phyloP scores from a whole-genome alignment of 2,797 vertebrate species.

The Bradypus variegatus region DNA sequence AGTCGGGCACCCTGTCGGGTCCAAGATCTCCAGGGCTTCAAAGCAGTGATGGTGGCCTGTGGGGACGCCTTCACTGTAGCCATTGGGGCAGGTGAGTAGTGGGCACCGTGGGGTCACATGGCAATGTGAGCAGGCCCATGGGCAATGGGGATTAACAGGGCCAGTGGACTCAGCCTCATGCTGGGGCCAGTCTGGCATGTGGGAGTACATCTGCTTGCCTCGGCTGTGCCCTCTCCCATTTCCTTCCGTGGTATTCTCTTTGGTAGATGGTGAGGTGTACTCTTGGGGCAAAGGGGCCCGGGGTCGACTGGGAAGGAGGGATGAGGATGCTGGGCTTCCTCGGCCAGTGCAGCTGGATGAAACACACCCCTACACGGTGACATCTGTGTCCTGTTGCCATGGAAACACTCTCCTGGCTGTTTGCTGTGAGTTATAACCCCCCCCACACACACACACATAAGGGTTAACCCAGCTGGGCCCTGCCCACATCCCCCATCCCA shows the following conservation, averaged over 20 bases:
- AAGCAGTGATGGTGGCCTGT: constrained; percentile 86
- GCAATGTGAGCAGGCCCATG: neutral
- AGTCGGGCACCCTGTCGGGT: constrained; percentile 87
- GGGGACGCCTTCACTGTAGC: constrained; percentile 96
- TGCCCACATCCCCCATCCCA: neutral
- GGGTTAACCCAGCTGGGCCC: neutral
- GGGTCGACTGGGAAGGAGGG: constrained; percentile 92
- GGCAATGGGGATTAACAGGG: neutral
- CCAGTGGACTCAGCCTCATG: neutral
- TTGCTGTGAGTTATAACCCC: constrained; percentile 83
- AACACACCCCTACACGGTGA: constrained; percentile 86
- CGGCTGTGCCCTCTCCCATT: neutral
- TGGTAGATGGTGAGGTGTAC: constrained; percentile 90
- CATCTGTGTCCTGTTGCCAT: constrained; percentile 96
- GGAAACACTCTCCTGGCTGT: constrained; percentile 96
- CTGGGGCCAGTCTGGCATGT: neutral
- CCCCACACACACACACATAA: neutral
- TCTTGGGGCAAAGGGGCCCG: constrained; percentile 98
- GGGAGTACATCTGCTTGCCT: neutral
- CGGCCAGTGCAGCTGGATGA: constrained; percentile 89
- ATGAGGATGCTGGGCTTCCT: constrained; percentile 87
- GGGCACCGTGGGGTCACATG: neutral
- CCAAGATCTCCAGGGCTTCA: constrained; percentile 79
- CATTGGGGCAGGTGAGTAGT: constrained; percentile 87
- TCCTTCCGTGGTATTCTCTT: constrained; percentile 15